A percentile compares a stretch with the other conserved stretches of the same genome.
phyloP scores from a whole-genome alignment of 2,888 invertebrate genomes.

The Odontomyia ornata region DNA sequence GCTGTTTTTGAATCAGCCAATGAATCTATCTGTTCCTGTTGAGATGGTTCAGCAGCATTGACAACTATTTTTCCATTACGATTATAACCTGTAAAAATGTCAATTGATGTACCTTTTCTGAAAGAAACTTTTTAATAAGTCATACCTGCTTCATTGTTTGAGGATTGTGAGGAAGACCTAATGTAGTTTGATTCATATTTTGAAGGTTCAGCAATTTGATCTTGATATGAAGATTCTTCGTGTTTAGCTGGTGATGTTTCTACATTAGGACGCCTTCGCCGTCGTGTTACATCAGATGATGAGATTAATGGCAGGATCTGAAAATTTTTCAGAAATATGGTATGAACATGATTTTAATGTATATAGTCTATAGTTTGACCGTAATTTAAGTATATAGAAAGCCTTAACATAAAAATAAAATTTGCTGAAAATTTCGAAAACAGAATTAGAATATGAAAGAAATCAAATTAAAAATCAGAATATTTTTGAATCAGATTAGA shows the following conservation, averaged over 20 bases:
- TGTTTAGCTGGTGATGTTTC: constrained; percentile 48
- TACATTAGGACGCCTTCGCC: constrained; percentile 55
- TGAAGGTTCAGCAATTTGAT: constrained; percentile 59
- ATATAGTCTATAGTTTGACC: too few species aligned
- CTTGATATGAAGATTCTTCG: constrained; percentile 54
- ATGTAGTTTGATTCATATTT: constrained; percentile 53
- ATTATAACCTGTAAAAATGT: constrained; percentile 46
- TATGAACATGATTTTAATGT: too few species aligned
- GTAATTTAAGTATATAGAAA: too few species aligned
- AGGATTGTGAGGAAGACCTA: constrained; percentile 50
- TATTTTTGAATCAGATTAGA: too few species aligned
- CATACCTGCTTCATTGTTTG: constrained; percentile 52
- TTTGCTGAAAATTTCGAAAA: too few species aligned
- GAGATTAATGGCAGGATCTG: constrained; percentile 50
- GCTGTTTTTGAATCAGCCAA: constrained; percentile 58
- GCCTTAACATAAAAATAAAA: too few species aligned
- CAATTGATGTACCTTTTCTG: background rate
- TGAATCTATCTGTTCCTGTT: background rate
- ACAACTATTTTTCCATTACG: constrained; percentile 58
- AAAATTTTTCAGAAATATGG: too few species aligned
- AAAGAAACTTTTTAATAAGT: background rate
- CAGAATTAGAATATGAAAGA: too few species aligned
- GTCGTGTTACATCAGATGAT: constrained; percentile 52
- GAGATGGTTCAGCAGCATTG: constrained; percentile 57
- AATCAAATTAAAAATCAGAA: too few species aligned